Evolutionary conservation across 2,113 vertebrate genomes (phyloP), one percentile per base, ranked within the genome.

Genomic region (Furnarius figulus): DNA sequence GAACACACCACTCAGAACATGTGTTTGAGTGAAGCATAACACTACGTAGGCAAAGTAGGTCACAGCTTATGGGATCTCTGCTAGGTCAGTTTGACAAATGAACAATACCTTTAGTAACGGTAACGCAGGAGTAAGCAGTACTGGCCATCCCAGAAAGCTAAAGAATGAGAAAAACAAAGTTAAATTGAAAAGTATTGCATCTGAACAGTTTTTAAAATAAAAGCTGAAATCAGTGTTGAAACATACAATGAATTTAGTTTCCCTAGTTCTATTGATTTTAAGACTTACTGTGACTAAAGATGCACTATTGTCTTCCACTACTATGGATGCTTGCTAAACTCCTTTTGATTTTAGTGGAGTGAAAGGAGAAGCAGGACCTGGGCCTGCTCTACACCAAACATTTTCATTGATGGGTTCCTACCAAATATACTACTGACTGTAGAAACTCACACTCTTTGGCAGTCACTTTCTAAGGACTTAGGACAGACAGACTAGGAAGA

Each of bases 121-220:
- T 5, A 74, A 56, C 22, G 33, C 3, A 24, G 13, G n/a, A 73
- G 58, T 35, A 81, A 90, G 39, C 42, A 78, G 76, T 90, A 96
- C 95, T 97, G 81, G 98, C 95, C 91, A 9, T 47, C 61, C 87
- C 90, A 44, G 25, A 96, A 94, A 77, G 94, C 92, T 97, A 93
- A 71, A 97, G 71, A 81, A 67, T 76, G 82, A 95, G 13, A 74
- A 94, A 81, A 93, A 77, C 5, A 31, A 82, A 21, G 10, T 39
- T 82, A 33, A 39, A 10, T 12, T 46, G 53, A 67, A 82, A 92
- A 52, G 24, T 2, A 1, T 28, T 47, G 4, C 9, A 27, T 23
- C 15, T 31, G 27, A 44, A 65, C 27, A 62, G 9, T 40, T 89
- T 47, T 77, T n/a, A 35, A 75, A 88, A 73, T 61, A 94, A 59